Conservation (phyloP, 2,888 invertebrate species). For the Rhogogaster chlorosoma region DNA sequence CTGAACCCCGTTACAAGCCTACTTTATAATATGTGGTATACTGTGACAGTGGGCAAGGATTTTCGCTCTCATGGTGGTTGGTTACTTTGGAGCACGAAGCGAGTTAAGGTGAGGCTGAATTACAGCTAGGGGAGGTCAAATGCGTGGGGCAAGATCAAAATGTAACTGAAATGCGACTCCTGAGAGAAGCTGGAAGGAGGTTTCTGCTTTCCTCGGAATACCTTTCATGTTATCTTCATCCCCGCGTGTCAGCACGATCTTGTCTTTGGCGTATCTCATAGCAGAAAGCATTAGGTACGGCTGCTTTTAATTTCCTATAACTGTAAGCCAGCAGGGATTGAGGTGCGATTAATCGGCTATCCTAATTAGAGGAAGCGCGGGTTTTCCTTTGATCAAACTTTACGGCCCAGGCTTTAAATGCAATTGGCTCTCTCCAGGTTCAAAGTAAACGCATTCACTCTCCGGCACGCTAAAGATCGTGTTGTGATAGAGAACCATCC, state of each 20-base stretch:
- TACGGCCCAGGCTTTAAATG: conserved; percentile 3
- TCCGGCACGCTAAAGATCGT: not conserved
- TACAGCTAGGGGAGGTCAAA: conserved; percentile 18
- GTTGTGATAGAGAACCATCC: not conserved
- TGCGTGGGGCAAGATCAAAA: conserved; percentile 23
- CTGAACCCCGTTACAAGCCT: conserved; percentile 27
- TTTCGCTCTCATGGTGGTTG: conserved; percentile 31
- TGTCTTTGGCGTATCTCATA: not conserved
- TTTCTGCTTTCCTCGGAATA: not conserved
- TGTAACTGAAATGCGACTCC: conserved; percentile 1
- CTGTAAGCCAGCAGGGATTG: not conserved
- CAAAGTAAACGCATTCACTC: conserved; percentile 29
- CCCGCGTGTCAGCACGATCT: not conserved
- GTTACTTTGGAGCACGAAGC: not conserved
- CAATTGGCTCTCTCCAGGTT: conserved; percentile 36
- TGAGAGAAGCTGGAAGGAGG: not conserved
- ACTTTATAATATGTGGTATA: not conserved
- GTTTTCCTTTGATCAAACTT: conserved; percentile 45
- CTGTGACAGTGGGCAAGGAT: conserved; percentile 39
- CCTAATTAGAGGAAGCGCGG: conserved; percentile 19
- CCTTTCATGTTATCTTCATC: not conserved
- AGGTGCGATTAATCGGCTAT: conserved; percentile 36
- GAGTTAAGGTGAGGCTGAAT: conserved; percentile 8
- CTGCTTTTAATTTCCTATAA: not conserved
- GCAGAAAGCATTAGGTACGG: not conserved